These are phyloP conservation scores for Caenorhabditis brenneri DNA, from an alignment of 1,140 invertebrate genomes.

Conservation along the genomic window DNA sequence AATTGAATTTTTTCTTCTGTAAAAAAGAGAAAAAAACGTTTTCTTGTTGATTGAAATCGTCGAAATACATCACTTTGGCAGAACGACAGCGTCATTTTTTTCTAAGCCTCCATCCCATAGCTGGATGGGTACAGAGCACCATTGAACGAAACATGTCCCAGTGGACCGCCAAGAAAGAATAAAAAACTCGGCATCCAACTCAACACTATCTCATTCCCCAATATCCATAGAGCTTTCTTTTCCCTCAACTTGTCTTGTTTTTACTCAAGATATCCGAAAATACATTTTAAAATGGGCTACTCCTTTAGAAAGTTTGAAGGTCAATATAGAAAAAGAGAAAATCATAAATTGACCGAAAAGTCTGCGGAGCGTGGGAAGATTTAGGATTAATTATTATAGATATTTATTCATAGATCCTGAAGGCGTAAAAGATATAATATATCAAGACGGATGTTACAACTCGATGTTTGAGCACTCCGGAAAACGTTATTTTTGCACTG, in stretches of 20 bases:
- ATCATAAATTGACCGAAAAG: background rate
- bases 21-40: background rate
- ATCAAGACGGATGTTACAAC: background rate
- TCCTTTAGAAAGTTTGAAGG: slow-evolving; percentile 19
- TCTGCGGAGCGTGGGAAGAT: background rate
- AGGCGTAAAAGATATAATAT: background rate
- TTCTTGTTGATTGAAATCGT: slow-evolving; percentile 36
- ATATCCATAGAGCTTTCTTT: background rate
- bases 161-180: slow-evolving; percentile 25
- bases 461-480: background rate
- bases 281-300: background rate
- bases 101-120: background rate
- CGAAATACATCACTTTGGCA: slow-evolving; percentile 1
- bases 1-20: background rate
- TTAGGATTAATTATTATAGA: background rate
- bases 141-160: slow-evolving; percentile 14
- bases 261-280: background rate
- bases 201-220: slow-evolving; percentile 25
- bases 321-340: background rate
- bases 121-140: slow-evolving; percentile 21
- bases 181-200: slow-evolving; percentile 32
- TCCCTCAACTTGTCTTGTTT: background rate
- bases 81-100: slow-evolving; percentile 18
- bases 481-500: background rate
- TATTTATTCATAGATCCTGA: slow-evolving; percentile 17